A percentile compares a stretch with the other conserved stretches of the same genome.
Evolutionary conservation across 2,797 vertebrate species (phyloP).

Genomic region (Nasua narica): DNA sequence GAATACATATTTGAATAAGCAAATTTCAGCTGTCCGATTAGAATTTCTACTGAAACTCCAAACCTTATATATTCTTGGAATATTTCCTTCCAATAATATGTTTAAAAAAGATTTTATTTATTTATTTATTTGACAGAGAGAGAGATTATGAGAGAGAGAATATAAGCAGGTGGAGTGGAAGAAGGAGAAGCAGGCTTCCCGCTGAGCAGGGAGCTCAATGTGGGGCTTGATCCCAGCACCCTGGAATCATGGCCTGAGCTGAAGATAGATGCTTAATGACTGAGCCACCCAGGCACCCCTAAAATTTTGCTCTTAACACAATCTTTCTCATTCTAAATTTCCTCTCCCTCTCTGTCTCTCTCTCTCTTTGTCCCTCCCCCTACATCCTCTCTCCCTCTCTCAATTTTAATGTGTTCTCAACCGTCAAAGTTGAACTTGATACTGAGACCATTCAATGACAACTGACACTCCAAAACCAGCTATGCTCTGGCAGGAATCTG

Average conservation of each 20-base stretch:
- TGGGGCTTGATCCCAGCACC: no score
- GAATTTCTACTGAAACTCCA: background rate
- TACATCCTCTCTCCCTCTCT: background rate
- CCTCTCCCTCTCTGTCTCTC: background rate
- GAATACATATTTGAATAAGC: background rate
- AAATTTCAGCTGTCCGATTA: constrained; percentile 17
- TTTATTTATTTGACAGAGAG: no score
- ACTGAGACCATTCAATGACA: background rate
- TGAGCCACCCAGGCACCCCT: no score
- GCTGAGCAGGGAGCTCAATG: no score
- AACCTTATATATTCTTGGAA: background rate
- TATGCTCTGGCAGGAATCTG: background rate
- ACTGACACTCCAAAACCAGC: background rate
- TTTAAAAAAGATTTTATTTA: background rate
- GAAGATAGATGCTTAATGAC: no score
- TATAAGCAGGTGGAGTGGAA: no score
- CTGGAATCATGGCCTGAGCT: no score
- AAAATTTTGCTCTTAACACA: background rate
- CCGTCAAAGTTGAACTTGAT: background rate
- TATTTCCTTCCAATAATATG: background rate
- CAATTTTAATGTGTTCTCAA: background rate
- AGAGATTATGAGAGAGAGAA: no score
- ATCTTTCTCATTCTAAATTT: background rate
- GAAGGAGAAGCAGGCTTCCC: no score
- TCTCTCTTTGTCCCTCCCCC: background rate